Evolutionary conservation across 1,140 invertebrate species (phyloP).

Genomic region (Trichomalopsis sarcophagae): DNA sequence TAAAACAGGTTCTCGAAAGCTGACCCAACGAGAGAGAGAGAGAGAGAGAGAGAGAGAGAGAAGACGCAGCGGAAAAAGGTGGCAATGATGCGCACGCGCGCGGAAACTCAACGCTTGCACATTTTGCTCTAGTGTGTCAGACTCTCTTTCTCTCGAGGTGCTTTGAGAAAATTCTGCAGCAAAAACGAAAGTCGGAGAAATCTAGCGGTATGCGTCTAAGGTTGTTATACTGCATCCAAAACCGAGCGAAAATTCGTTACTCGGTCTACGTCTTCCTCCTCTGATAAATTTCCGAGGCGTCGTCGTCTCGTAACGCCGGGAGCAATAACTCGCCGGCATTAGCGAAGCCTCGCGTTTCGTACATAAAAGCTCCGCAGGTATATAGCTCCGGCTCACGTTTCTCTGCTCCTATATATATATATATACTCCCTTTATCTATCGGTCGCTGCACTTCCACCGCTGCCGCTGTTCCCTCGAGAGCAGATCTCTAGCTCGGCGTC

Average conservation of each 20-base stretch:
- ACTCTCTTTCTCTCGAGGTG: too few species aligned
- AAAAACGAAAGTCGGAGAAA: too few species aligned
- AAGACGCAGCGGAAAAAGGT: background rate
- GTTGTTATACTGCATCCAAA: too few species aligned
- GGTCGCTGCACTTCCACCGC: background rate
- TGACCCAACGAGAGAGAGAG: background rate
- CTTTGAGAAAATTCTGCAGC: too few species aligned
- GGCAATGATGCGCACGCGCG: background rate
- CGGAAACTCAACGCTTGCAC: background rate
- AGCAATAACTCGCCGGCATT: slow-evolving; percentile 10
- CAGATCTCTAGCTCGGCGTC: background rate
- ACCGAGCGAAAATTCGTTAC: background rate
- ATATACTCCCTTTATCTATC: background rate
- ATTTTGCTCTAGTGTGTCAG: background rate
- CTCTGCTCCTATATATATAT: background rate
- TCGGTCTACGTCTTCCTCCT: too few species aligned
- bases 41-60: too few species aligned
- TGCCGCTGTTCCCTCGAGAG: background rate
- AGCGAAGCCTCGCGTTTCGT: background rate
- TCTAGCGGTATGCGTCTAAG: too few species aligned
- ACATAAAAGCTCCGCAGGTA: slow-evolving; percentile 21
- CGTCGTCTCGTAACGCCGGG: background rate
- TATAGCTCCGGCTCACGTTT: slow-evolving; percentile 5
- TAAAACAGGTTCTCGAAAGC: slow-evolving; percentile 27
- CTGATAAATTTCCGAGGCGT: too few species aligned